Evolutionary conservation across 2,113 vertebrate species (phyloP), one percentile per base, ranked within the genome.

Genomic region (Fulica atra): DNA sequence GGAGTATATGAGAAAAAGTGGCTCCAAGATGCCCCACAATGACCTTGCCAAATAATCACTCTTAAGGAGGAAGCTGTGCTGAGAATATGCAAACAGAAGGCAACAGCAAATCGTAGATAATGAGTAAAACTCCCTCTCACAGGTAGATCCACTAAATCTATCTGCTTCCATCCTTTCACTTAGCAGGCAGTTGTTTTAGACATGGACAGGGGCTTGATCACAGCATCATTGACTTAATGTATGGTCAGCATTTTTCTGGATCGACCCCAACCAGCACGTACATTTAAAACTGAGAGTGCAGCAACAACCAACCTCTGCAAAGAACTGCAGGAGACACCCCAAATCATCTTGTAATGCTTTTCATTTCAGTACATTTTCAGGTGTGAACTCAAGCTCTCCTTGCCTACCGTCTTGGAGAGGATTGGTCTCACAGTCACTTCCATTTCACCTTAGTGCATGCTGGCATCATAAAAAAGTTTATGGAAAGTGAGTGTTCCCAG

Each of bases 41-140:
- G 77, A 86, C 72, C 57, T 68, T 36, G 18, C 7, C 63, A 95
- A 91, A 81, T 81, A 78, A 91, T 33, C 42, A 46, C 12, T 76
- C 73, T 78, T 84, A 24, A n/a, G 71, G 60, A 56, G 48, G 60
- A 86, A 89, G 56, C 57, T 2, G 2, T 60, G 72, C 56, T 71
- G 72, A 81, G 29, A 60, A 36, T 48, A 72, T 26, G 50, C 44
- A 78, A 78, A 93, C 68, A 93, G 73, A 89, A 93, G 70, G 63
- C 79, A 79, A 68, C 16, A 89, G 77, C 53, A 92, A 84, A 86
- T 79, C 81, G 77, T 74, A 84, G 26, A 71, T 88, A 83, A 95
- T 38, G 14, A 81, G 26, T 88, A 65, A 80, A 92, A 82, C 53
- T 88, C n/a, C 57, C 48, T 71, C 0, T 51, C 21, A 28, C 11